Conservation (phyloP, 2,888 invertebrate species). For the Archips xylosteana region DNA sequence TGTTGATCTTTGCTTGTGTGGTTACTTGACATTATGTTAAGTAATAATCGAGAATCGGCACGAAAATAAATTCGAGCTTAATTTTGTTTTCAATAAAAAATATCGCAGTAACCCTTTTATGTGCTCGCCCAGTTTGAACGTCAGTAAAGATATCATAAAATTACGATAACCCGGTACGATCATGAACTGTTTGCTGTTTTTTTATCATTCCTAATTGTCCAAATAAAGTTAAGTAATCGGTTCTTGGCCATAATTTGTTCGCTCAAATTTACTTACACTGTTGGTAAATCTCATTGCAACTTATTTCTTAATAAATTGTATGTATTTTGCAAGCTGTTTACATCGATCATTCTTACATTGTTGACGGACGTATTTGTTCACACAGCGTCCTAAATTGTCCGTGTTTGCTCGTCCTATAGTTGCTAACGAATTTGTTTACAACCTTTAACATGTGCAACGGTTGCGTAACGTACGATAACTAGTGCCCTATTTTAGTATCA, state of each 20-base stretch:
- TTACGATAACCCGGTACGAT: constrained; percentile 68
- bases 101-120: neutral
- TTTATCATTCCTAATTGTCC: constrained; percentile 63
- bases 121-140: constrained; percentile 6
- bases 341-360: constrained; percentile 48
- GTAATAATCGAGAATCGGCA: neutral
- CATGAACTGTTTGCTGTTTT: constrained; percentile 64
- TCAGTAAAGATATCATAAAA: constrained; percentile 10
- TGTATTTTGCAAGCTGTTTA: constrained; percentile 59
- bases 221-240: constrained; percentile 67
- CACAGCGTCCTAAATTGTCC: constrained; percentile 42
- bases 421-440: constrained; percentile 69
- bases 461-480: constrained; percentile 66
- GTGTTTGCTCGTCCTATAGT: constrained; percentile 59
- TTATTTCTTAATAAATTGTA: constrained; percentile 57
- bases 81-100: neutral
- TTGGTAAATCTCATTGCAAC: constrained; percentile 54
- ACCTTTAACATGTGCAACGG: constrained; percentile 49
- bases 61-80: neutral
- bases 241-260: constrained; percentile 57
- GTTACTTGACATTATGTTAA: constrained; percentile 1
- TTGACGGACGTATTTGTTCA: constrained; percentile 33
- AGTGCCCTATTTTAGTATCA: constrained; percentile 60
- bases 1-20: constrained; percentile 1
- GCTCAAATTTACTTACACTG: constrained; percentile 53